Percentiles rank a stretch among this genome's conserved stretches.
phyloP scores from a whole-genome alignment of 2,888 invertebrate genomes.

The Amorpha juglandis region DNA sequence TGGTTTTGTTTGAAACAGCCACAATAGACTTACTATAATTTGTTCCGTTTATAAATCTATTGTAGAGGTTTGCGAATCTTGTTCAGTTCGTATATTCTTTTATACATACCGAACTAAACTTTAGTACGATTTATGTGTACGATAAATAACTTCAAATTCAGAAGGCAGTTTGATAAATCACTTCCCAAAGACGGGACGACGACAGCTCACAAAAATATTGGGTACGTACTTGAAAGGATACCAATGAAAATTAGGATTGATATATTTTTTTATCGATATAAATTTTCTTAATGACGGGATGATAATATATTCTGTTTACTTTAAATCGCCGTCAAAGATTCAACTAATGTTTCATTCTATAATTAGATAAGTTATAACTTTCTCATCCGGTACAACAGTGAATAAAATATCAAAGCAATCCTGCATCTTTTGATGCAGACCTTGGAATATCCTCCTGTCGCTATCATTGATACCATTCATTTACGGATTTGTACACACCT shows the following conservation, averaged over 20 bases:
- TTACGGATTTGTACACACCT: background rate
- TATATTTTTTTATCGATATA: background rate
- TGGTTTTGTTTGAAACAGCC: background rate
- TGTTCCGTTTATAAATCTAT: background rate
- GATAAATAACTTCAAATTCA: conserved; percentile 8
- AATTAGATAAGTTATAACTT: conserved; percentile 6
- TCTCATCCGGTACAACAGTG: background rate
- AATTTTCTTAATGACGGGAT: no score
- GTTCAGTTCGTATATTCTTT: conserved; percentile 2
- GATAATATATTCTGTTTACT: no score
- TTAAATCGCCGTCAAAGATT: no score
- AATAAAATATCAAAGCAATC: conserved; percentile 14
- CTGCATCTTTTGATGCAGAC: conserved; percentile 3
- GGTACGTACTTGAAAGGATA: background rate
- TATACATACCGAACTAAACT: background rate
- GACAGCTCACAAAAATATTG: conserved; percentile 1
- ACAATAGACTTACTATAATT: background rate
- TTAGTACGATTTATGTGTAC: conserved; percentile 9
- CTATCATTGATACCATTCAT: conserved; percentile 4
- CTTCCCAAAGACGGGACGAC: background rate
- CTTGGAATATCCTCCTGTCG: background rate
- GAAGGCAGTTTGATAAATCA: conserved; percentile 6
- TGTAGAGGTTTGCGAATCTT: conserved; percentile 2
- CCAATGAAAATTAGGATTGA: conserved; percentile 5
- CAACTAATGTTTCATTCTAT: conserved; percentile 3